These are phyloP conservation scores for Enteromius mattozi DNA, from an alignment of 2,797 vertebrate species.

Conservation along the genomic window DNA sequence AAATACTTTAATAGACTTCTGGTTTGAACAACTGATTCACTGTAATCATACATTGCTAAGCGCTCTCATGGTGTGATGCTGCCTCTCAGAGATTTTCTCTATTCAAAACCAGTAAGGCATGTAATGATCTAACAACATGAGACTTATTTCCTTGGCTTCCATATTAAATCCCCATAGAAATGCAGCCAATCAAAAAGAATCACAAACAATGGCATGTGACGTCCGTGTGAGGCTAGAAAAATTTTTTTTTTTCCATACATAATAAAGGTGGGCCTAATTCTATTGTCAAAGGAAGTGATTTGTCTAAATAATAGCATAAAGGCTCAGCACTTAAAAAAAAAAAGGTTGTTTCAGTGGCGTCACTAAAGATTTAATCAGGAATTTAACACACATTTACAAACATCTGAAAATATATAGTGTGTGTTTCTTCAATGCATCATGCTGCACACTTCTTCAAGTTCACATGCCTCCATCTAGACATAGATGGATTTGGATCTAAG, in stretches of 20 bases:
- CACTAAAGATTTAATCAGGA: slow-evolving; percentile 54
- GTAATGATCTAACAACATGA: slow-evolving; percentile 44
- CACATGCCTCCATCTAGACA: neutral
- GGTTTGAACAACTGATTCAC: slow-evolving; percentile 37
- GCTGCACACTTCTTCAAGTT: neutral
- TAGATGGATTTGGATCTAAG: neutral
- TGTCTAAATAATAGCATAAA: slow-evolving; percentile 49
- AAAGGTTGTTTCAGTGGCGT: slow-evolving; percentile 56
- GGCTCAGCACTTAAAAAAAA: slow-evolving; percentile 47
- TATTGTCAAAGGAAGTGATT: slow-evolving; percentile 50
- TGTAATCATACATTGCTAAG: slow-evolving; percentile 35
- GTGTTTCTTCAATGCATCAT: slow-evolving; percentile 15
- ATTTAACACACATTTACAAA: slow-evolving; percentile 52
- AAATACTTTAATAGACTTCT: slow-evolving; percentile 22
- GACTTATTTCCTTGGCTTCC: slow-evolving; percentile 42
- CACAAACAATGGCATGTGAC: slow-evolving; percentile 12
- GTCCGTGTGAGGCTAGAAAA: slow-evolving; percentile 14
- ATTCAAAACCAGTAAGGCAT: slow-evolving; percentile 44
- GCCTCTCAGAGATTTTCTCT: slow-evolving; percentile 35
- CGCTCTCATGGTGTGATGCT: neutral
- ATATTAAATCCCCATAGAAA: slow-evolving; percentile 25
- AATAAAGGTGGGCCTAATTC: slow-evolving; percentile 44
- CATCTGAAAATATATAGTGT: neutral
- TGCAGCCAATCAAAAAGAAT: slow-evolving; percentile 41
- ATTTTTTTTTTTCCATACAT: slow-evolving; percentile 2